Base-by-base conservation (phyloP, 2,888 invertebrate genomes). In the Venustoraphidia nigricollis region DNA sequence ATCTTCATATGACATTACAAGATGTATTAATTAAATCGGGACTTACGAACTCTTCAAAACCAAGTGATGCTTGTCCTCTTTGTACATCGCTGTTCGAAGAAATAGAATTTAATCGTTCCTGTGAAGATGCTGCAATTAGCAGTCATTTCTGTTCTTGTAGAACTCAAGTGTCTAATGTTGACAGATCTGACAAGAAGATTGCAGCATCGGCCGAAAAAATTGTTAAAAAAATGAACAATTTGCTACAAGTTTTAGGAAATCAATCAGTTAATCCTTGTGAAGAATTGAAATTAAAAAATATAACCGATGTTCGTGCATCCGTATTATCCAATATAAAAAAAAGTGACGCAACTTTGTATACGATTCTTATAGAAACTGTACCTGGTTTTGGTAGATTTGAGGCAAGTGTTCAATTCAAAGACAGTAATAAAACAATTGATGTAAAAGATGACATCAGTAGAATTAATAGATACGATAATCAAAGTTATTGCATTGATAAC, bases 121-220 rank as follows among this genome's bases (percentile, higher is more conserved):
- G 88, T 57, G 66, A 67, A 38, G 79, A 85, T 48, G 79, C 76
- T 6, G 75, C 73, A 1, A 78, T 89, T 46, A 70, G 72, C 9
- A 72, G 77, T 40, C 84, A 85, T 59, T 87, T 86, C 86, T 87
- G 87, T 60, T 79, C 82, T 48, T 88, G 87, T 58, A 74, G 76
- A 27, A 75, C 80, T 56, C 67, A 71, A 53, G 60, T 70, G 11
- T 60, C 70, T 50, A 64, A 70, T 51, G 56, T 58, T 8, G 62
- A 67, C 43, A 73, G 76, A 45, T 58, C 65, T 40, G 67, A 73
- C 34, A 77, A 76, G 8, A 58, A 65, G 14, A 69, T 70, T 54
- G 75, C 76, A 34, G 27, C 27, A 27, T 27, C 27, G 6, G 73
- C 76, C 0, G 58, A 68, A 17, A 66, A 67, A 41, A 70, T 73